phyloP scores from a whole-genome alignment of 2,113 vertebrate genomes.

The Erythrolamprus reginae region DNA sequence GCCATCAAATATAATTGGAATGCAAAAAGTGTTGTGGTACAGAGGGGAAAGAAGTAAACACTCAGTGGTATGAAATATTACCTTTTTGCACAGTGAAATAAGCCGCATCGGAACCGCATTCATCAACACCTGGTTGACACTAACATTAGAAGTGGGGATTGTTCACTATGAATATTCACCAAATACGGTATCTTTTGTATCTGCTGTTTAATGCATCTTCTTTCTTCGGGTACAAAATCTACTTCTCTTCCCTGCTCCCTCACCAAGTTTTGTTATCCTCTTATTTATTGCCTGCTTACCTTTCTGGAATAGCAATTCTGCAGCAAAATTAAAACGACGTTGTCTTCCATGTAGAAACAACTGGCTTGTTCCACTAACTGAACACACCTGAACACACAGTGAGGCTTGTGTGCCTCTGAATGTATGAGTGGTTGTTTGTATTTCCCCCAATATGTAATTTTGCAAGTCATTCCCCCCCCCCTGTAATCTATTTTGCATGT shows the following conservation, averaged over 20 bases:
- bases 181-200: not conserved
- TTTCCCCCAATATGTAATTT: not conserved
- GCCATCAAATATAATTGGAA: constrained; percentile 71
- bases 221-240: not conserved
- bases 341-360: not conserved
- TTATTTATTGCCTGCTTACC: constrained; percentile 4
- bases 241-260: not conserved
- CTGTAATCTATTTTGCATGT: not conserved
- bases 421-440: not conserved
- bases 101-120: constrained; percentile 61
- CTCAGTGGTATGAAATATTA: constrained; percentile 50
- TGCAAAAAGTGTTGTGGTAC: constrained; percentile 66
- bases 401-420: not conserved
- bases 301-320: constrained; percentile 3
- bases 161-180: constrained; percentile 33
- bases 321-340: not conserved
- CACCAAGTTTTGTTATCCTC: not conserved
- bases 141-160: not conserved
- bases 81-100: constrained; percentile 57
- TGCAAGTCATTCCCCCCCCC: not conserved
- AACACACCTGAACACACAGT: not conserved
- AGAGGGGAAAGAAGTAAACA: constrained; percentile 38
- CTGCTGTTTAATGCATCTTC: constrained; percentile 1
- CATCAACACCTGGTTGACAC: constrained; percentile 50
- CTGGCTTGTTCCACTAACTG: not conserved